Evolutionary conservation across 2,797 vertebrate genomes (phyloP), one percentile per base, ranked within the genome.

Genomic region (Brachymystax lenok): DNA sequence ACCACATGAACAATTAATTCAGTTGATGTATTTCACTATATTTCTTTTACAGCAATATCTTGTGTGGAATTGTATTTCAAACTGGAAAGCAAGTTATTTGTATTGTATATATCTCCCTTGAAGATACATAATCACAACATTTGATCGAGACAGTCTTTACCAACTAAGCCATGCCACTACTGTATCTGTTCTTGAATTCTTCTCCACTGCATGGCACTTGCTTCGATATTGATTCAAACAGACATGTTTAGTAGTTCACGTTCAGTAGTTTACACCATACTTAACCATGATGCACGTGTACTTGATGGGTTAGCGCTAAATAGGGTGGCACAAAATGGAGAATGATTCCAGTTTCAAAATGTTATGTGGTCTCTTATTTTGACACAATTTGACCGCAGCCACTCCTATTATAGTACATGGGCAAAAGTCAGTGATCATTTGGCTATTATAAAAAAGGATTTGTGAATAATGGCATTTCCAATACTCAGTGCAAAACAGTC

Each of bases 1-100:
- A 54, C 14, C 30, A 71, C 50, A 50, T 71, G 10, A 52, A 72
- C 51, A 72, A 72, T 54, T 17, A 17, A 27, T 19, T 8, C 16
- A 54, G 51, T 30, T 72, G 27, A 52, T 69, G 67, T 21, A 2
- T 35, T 69, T 69, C 51, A 54, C 16, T 52, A 5, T 52, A 72
- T 16, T 17, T 28, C 16, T 54, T 17, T 56, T 5, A 54, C 19
- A 30, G 16, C 51, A 51, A 28, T 40, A 59, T 74, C n/a, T 69
- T 83, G 54, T 84, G 61, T 82, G 24, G 70, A 13, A 13, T 77
- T 88, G 80, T 86, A 82, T 86, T 89, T 84, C 83, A 74, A 77
- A 85, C 87, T 95, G 94, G 94, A 89, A 93, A 91, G 89, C 91
- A 91, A 94, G 93, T 92, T 88, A 82, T 74, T 84, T 74, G 77